Conservation (phyloP, 2,888 invertebrate genomes). For the Prosapia bicincta region DNA sequence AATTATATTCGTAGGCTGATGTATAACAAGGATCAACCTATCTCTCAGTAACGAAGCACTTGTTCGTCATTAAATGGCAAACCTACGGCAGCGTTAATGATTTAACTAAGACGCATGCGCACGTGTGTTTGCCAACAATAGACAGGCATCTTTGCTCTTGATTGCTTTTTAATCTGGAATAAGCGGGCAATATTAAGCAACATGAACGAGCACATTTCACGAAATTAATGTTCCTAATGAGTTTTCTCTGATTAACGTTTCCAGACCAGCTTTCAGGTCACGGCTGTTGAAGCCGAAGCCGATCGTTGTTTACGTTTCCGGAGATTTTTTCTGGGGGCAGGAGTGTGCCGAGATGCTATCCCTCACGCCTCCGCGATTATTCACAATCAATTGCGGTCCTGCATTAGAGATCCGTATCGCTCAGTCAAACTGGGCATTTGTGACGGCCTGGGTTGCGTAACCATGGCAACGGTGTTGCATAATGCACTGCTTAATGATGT, state of each 20-base stretch:
- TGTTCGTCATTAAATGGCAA: background rate
- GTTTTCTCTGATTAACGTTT: background rate
- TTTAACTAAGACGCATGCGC: background rate
- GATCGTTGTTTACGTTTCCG: background rate
- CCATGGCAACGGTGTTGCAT: background rate
- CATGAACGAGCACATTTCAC: background rate
- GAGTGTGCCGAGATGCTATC: background rate
- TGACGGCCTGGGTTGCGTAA: background rate
- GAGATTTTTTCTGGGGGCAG: background rate
- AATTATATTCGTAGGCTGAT: too few relatives aligned
- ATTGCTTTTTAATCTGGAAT: background rate
- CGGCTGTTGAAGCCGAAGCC: background rate
- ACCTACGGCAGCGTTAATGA: too few relatives aligned
- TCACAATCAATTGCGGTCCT: background rate
- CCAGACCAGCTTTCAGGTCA: background rate
- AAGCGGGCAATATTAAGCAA: background rate
- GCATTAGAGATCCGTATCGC: background rate
- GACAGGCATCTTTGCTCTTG: background rate
- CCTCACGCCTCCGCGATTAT: background rate
- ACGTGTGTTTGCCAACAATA: background rate
- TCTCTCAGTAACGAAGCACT: background rate
- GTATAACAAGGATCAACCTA: too few relatives aligned
- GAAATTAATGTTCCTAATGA: background rate
- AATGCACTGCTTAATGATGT: background rate
- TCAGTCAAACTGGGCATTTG: background rate